phyloP scores from a whole-genome alignment of 1,140 invertebrate genomes.

The Thalassaphorura encarpata region DNA sequence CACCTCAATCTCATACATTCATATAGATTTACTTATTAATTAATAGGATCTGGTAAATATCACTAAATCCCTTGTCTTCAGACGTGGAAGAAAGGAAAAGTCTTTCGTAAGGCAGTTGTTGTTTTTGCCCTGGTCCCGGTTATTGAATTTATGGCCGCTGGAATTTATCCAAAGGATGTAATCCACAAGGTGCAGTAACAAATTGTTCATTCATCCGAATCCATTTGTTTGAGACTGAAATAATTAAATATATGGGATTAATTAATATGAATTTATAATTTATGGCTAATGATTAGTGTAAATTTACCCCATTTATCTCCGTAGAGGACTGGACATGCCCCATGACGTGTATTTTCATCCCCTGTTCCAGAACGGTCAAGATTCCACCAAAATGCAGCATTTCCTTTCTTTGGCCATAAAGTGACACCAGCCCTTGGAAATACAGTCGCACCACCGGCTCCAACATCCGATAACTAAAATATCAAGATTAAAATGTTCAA shows the following conservation, averaged over 20 bases:
- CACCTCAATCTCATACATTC: no score
- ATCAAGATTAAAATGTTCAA: constrained; percentile 11
- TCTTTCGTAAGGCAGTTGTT: no score
- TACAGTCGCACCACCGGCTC: constrained; percentile 41
- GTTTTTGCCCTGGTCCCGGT: no score
- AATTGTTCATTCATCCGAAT: constrained; percentile 35
- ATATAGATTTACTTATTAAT: no score
- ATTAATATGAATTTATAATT: neutral
- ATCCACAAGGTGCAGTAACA: constrained; percentile 30
- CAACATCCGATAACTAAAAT: constrained; percentile 40
- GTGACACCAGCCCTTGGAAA: constrained; percentile 39
- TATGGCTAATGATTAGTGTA: no score
- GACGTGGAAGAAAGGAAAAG: no score
- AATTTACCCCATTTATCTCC: constrained; percentile 45
- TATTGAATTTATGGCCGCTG: constrained; percentile 25
- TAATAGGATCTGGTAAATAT: no score
- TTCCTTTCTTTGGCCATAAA: constrained; percentile 38
- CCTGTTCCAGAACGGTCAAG: constrained; percentile 39
- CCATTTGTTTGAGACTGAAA: constrained; percentile 37
- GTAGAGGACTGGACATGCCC: constrained; percentile 43
- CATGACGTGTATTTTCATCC: constrained; percentile 41
- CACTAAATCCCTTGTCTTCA: no score
- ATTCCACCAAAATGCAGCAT: constrained; percentile 46
- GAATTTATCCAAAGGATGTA: constrained; percentile 29
- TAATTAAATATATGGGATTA: constrained; percentile 6